Base-by-base conservation (phyloP, 1,140 invertebrate genomes). In the Tetramorium simillimum region DNA sequence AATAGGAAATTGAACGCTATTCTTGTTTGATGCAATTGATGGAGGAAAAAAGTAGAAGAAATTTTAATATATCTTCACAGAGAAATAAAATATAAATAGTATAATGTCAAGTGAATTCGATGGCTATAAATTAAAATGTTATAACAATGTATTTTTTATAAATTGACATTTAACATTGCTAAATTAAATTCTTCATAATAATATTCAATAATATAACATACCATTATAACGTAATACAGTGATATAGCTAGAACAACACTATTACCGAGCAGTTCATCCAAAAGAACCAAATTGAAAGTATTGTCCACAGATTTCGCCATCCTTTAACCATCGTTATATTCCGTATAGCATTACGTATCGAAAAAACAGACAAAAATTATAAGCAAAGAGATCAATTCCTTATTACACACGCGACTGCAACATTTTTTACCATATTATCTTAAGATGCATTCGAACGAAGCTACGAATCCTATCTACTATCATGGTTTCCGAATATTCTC, bases 221-320 rank as follows among this genome's bases (percentile, higher is more conserved):
- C 91, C 81, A 82, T 85, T 81, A 90, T 58, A 28, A 89, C 86
- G n/a, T 91, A 84, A 60, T 89, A 92, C 9, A 87, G 58, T 16
- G 73, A 86, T 14, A 92, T 76, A 46, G 89, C 89, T 21, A 92
- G 14, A 43, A 91, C 37, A 24, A 91, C 0, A 16, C 89, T 91
- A 14, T 80, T 86, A 12, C 91, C 91, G 18, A 88, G 43, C 2
- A 92, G 85, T 62, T 92, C 90, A 14, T 76, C 49, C 12, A 92
- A 60, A 1, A 92, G 85, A 70, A 91, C 65, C 2, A 92, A 60
- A 60, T 90, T 86, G 51, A 92, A 91, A 21, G 75, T 82, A 65
- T 91, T 40, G 58, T 92, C 88, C 16, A 91, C 78, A 3, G 80
- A 85, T 67, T 88, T 89, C 0, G 88, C 89, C 89, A 92, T 89